These are phyloP conservation scores for Sphaerodactylus townsendi DNA, from an alignment of 2,113 vertebrate genomes.

Conservation along the genomic window DNA sequence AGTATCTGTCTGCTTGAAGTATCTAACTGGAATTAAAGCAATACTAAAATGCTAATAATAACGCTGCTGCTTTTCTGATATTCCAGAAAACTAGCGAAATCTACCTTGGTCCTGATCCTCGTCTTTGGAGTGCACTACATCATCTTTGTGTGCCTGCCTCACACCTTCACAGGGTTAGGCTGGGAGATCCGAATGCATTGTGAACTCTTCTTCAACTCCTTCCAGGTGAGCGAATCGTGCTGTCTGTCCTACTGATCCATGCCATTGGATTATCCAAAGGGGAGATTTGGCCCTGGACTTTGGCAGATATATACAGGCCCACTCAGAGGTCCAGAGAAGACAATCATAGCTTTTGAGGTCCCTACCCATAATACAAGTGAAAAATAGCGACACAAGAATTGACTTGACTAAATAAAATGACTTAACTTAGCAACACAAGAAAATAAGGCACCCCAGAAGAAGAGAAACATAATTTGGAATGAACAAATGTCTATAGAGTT, in stretches of 20 bases:
- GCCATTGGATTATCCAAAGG: neutral
- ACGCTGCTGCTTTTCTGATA: too few species aligned
- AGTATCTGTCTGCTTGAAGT: neutral
- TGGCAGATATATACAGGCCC: neutral
- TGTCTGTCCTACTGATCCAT: neutral
- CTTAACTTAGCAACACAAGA: too few species aligned
- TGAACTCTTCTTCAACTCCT: slow-evolving; percentile 92
- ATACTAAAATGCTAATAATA: too few species aligned
- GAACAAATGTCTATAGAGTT: too few species aligned
- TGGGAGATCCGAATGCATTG: slow-evolving; percentile 93
- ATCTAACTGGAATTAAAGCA: neutral
- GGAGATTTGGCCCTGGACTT: neutral
- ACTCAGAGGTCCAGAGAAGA: too few species aligned
- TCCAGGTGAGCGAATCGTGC: slow-evolving; percentile 77
- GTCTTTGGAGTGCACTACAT: slow-evolving; percentile 92
- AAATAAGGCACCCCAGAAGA: too few species aligned
- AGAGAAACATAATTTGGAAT: too few species aligned
- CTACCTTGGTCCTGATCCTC: slow-evolving; percentile 85
- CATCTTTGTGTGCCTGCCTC: slow-evolving; percentile 86
- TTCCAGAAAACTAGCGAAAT: slow-evolving; percentile 87
- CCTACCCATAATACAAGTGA: too few species aligned
- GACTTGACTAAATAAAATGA: too few species aligned
- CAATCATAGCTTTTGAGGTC: too few species aligned
- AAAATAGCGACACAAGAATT: too few species aligned
- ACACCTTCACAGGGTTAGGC: slow-evolving; percentile 78